Evolutionary conservation across 1,140 invertebrate genomes (phyloP).

Genomic region (Lepidurus packardi): DNA sequence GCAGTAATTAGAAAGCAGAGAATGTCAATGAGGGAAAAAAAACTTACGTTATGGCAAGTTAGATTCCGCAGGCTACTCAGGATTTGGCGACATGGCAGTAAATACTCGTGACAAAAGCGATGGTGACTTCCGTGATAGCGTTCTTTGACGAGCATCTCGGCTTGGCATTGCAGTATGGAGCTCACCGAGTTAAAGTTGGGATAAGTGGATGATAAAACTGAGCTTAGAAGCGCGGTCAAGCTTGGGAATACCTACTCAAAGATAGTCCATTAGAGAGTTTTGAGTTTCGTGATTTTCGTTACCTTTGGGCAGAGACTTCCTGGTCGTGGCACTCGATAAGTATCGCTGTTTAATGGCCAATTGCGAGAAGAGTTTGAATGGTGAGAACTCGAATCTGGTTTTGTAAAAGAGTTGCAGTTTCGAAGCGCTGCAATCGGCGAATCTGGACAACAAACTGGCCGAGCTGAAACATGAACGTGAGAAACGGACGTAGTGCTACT

Average conservation of each 20-base stretch:
- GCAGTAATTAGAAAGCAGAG: neutral
- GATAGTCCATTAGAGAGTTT: neutral
- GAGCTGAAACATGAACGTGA: neutral
- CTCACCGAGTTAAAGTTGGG: neutral
- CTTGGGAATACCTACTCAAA: neutral
- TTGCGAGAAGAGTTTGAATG: neutral
- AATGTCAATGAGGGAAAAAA: neutral
- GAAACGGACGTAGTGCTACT: neutral
- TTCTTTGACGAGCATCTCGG: neutral
- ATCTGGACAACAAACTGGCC: neutral
- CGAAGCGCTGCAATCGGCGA: neutral
- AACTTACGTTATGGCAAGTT: neutral
- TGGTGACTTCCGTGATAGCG: conserved; percentile 14
- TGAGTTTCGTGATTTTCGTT: neutral
- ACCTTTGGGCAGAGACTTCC: neutral
- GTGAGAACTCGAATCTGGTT: neutral
- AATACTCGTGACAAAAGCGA: conserved; percentile 9
- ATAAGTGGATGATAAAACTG: neutral
- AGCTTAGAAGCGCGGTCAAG: neutral
- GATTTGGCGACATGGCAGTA: conserved; percentile 6
- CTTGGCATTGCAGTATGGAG: neutral
- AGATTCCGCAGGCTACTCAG: conserved; percentile 12
- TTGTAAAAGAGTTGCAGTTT: neutral
- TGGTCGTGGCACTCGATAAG: neutral
- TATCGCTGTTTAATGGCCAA: neutral